Conservation (phyloP, 2,113 vertebrate species). For the Rhea americana region DNA sequence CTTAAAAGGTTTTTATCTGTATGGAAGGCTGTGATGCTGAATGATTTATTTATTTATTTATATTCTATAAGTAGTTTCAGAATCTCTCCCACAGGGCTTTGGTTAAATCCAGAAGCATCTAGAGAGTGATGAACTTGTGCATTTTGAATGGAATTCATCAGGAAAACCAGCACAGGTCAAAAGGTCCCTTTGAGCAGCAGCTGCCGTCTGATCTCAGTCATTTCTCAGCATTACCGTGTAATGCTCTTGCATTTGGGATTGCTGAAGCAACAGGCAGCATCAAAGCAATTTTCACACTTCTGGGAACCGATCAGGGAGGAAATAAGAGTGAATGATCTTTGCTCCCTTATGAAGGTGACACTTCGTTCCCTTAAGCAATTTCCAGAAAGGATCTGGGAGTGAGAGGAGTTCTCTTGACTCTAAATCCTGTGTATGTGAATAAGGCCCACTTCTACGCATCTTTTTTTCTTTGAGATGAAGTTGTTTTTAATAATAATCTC, state of each 20-base stretch:
- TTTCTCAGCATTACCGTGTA: background rate
- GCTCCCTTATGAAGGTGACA: background rate
- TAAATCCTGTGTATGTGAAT: background rate
- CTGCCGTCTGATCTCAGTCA: background rate
- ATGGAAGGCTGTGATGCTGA: background rate
- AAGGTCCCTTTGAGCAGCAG: background rate
- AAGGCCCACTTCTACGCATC: background rate
- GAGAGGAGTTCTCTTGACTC: background rate
- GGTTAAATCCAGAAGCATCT: background rate
- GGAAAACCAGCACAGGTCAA: background rate
- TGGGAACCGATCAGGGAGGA: background rate
- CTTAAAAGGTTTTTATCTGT: background rate
- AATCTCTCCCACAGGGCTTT: background rate
- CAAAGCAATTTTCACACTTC: background rate
- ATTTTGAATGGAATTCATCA: background rate
- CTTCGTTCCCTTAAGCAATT: background rate
- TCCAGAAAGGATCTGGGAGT: background rate
- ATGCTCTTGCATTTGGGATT: background rate
- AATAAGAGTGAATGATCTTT: background rate
- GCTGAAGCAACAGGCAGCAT: background rate
- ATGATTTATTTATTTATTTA: background rate
- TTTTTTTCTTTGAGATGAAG: background rate
- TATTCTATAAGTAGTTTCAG: background rate
- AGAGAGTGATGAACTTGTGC: background rate
- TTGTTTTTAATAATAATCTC: background rate